A percentile compares a stretch with the other conserved stretches of the same genome.
These are phyloP conservation scores for Urophycis tenuis DNA, from an alignment of 2,797 vertebrate genomes.

Conservation along the genomic window DNA sequence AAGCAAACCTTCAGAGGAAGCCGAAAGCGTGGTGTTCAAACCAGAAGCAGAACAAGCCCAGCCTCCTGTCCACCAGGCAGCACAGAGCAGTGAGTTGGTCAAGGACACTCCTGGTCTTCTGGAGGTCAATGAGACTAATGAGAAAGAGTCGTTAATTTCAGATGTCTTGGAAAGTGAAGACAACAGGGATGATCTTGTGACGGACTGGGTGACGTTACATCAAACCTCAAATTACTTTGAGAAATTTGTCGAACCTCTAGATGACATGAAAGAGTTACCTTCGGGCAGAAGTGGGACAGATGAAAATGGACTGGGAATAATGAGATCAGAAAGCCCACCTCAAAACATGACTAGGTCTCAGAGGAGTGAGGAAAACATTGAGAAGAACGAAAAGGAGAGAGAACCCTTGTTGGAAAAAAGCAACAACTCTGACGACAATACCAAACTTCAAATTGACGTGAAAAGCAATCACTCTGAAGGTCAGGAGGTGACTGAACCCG, in stretches of 20 bases:
- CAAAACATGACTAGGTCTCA: constrained; percentile 11
- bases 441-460: constrained; percentile 29
- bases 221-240: constrained; percentile 66
- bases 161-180: constrained; percentile 44
- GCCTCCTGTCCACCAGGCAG: constrained; percentile 3
- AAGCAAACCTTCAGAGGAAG: constrained; percentile 57
- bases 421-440: constrained; percentile 12
- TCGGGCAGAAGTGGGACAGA: not conserved
- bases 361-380: not conserved
- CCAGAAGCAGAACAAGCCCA: constrained; percentile 38
- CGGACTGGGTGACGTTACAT: constrained; percentile 68
- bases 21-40: constrained; percentile 51
- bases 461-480: constrained; percentile 26
- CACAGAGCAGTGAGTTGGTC: not conserved
- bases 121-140: constrained; percentile 11
- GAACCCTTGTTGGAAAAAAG: not conserved
- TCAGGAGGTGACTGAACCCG: constrained; percentile 17
- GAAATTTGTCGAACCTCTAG: constrained; percentile 68
- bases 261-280: constrained; percentile 50
- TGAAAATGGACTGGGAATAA: constrained; percentile 14
- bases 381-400: constrained; percentile 13
- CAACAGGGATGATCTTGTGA: constrained; percentile 60
- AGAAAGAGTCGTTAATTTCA: constrained; percentile 29
- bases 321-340: constrained; percentile 29
- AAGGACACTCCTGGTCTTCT: constrained; percentile 16